Base-by-base conservation (phyloP, 2,113 vertebrate species). In the Euleptes europaea region DNA sequence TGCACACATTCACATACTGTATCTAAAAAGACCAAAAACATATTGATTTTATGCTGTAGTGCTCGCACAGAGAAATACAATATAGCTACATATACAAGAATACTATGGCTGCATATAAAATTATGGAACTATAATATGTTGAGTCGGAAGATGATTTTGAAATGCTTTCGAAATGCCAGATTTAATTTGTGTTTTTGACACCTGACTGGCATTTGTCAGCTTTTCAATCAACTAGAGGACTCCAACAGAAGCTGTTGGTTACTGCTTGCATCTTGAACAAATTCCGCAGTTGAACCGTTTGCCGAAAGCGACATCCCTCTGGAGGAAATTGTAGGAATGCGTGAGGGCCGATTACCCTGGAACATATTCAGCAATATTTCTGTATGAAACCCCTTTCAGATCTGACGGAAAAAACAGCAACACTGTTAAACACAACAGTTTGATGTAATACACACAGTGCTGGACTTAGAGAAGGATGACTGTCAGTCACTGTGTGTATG, bases 1-100 rank as follows among this genome's bases (percentile, higher is more conserved):
- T 87, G 89, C 92, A 97, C 83, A 88, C 98, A 99, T 79, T 91
- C 90, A n/a, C 96, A 96, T 87, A 99, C 60, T 1, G 94, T 94
- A 84, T 94, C 99, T 99, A 90, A 88, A 93, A 93, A 23, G 51
- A 76, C 82, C 85, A 93, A 90, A 87, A 70, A 78, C 19, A 81
- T 74, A 31, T 0, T 9, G 7, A 3, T 65, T 69, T 72, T 69
- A 15, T 72, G 60, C 2, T 17, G 87, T 83, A 4, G 5, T 47
- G 83, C 72, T 54, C 40, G 40, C 42, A 84, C 47, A 79, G 78
- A 79, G 42, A 4, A 60, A 49, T 33, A 26, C 28, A 77, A 69
- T 28, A 23, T 14, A 42, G 51, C 31, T 60, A 63, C 26, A 38
- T 38, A 72, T 65, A 47, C 12, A 10, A 33, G 15, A 3, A 31